These are phyloP conservation scores for Tyto alba DNA, from an alignment of 2,113 vertebrate genomes.

Conservation along the genomic window DNA sequence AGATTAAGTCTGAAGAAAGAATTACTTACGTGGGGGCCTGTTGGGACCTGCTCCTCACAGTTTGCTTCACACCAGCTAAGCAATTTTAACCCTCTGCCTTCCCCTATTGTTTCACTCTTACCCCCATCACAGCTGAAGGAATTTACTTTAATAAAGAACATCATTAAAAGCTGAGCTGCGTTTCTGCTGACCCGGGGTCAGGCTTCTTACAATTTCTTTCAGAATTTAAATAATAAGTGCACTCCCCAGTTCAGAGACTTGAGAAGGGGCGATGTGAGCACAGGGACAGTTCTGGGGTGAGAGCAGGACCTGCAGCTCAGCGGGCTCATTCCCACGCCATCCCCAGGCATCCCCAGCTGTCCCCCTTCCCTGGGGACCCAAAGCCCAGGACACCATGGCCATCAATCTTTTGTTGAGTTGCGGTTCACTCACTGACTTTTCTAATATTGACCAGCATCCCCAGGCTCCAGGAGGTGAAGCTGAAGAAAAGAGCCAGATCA, in stretches of 20 bases:
- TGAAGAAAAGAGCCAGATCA: not conserved
- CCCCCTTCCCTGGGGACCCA: not conserved
- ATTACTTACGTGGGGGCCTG: not conserved
- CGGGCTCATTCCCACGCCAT: not conserved
- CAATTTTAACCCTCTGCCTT: not conserved
- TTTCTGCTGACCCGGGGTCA: not conserved
- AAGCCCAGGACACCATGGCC: not conserved
- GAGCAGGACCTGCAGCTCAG: not conserved
- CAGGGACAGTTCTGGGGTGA: not conserved
- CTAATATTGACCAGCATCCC: not conserved
- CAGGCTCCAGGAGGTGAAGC: not conserved
- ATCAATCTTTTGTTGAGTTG: not conserved
- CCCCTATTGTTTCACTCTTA: too few relatives aligned
- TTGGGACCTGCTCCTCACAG: not conserved
- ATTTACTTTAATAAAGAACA: not conserved
- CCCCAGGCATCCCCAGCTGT: not conserved
- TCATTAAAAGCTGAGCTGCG: not conserved
- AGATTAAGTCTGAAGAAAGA: not conserved
- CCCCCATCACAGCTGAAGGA: not conserved
- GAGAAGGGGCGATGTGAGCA: not conserved
- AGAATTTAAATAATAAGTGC: not conserved
- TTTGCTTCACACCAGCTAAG: not conserved
- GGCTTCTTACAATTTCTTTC: not conserved
- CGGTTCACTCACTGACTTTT: not conserved
- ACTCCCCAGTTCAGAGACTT: not conserved